phyloP scores from a whole-genome alignment of 2,113 vertebrate genomes.

The Gobio gobio region DNA sequence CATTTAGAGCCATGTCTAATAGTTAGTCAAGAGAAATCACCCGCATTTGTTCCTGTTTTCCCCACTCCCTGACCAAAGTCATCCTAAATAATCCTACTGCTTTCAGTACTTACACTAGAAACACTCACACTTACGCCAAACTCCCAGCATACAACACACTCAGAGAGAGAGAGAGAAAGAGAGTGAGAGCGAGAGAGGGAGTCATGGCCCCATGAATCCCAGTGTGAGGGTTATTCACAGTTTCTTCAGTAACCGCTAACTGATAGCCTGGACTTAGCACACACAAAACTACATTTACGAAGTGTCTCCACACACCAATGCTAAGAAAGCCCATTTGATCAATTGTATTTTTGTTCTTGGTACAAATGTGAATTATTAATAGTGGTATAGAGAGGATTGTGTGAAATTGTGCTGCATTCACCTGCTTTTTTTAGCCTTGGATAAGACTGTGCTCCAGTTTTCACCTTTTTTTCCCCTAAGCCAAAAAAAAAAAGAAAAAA shows the following conservation, averaged over 20 bases:
- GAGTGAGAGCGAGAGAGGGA: background rate
- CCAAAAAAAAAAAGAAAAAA: background rate
- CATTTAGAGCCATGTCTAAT: too few species aligned
- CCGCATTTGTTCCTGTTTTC: too few species aligned
- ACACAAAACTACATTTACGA: background rate
- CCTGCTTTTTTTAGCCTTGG: background rate
- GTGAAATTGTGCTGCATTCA: background rate
- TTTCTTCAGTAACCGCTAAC: background rate
- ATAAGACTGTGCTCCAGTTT: conserved; percentile 18
- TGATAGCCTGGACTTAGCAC: background rate
- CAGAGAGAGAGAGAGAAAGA: too few species aligned
- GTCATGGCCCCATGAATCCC: background rate
- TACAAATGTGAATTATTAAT: conserved; percentile 47
- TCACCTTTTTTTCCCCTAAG: background rate
- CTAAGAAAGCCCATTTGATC: conserved; percentile 17
- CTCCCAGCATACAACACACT: too few species aligned
- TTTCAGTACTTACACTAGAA: too few species aligned
- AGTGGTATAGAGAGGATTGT: background rate
- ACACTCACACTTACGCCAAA: too few species aligned
- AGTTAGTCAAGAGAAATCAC: too few species aligned
- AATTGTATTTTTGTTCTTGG: conserved; percentile 14
- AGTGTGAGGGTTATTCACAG: background rate
- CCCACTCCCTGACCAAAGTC: too few species aligned
- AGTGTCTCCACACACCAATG: background rate
- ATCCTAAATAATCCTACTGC: too few species aligned